A percentile compares a stretch with the other conserved stretches of the same genome.
Conservation (phyloP, 2,113 vertebrate genomes). For the Phrynocephalus versicolor region DNA sequence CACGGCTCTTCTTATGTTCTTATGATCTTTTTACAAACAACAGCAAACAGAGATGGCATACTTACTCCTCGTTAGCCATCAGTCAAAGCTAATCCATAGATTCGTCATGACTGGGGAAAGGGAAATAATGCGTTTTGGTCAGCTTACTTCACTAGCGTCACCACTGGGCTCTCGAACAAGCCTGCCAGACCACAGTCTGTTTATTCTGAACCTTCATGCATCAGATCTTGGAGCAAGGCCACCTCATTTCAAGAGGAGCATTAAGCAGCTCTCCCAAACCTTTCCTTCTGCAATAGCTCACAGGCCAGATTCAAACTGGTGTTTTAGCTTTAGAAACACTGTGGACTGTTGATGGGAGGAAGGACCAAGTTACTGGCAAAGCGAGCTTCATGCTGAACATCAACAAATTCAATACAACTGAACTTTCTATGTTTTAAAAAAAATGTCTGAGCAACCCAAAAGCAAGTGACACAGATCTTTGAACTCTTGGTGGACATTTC, state of each 20-base stretch:
- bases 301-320: accelerated
- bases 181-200: neutral
- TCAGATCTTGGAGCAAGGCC: neutral
- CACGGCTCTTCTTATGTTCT: no score
- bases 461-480: no score
- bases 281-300: accelerated
- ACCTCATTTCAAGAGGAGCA: neutral
- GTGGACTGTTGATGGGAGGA: neutral
- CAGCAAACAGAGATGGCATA: neutral
- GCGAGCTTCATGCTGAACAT: neutral
- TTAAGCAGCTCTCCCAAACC: neutral
- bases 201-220: slow-evolving; percentile 4
- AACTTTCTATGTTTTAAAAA: neutral
- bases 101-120: no score
- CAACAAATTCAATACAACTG: neutral
- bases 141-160: neutral
- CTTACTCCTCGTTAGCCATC: neutral
- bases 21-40: neutral
- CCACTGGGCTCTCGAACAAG: neutral
- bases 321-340: neutral
- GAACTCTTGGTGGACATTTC: no score
- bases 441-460: no score
- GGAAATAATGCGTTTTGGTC: neutral
- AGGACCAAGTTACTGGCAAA: neutral
- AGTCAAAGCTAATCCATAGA: neutral